Conservation (phyloP, 2,888 invertebrate genomes). For the Folsomia manolachei region DNA sequence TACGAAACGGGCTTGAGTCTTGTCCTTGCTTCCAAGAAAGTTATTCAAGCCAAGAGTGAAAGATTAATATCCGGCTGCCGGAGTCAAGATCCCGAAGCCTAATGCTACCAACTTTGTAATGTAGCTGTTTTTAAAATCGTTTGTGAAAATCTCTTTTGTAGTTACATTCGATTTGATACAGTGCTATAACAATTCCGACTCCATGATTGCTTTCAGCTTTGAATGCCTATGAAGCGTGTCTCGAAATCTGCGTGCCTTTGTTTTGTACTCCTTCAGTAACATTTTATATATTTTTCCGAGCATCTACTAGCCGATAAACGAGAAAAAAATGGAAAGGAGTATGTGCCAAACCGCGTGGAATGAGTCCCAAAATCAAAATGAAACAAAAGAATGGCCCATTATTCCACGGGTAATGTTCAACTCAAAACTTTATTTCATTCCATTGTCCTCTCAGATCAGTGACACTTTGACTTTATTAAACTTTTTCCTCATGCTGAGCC, state of each 20-base stretch:
- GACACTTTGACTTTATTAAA: constrained; percentile 1
- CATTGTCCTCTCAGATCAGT: neutral
- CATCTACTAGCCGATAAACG: neutral
- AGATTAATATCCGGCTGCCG: too few relatives aligned
- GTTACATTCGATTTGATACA: neutral
- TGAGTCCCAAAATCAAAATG: too few relatives aligned
- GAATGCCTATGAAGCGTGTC: too few relatives aligned
- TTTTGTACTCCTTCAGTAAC: too few relatives aligned
- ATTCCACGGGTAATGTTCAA: neutral
- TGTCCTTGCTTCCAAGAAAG: too few relatives aligned
- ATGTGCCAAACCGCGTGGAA: neutral
- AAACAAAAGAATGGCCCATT: constrained; percentile 8
- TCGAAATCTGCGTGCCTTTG: too few relatives aligned
- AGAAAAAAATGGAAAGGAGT: neutral
- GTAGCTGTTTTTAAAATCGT: neutral
- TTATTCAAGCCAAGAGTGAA: too few relatives aligned
- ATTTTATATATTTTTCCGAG: too few relatives aligned
- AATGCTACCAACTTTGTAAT: too few relatives aligned
- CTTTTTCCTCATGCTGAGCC: too few relatives aligned
- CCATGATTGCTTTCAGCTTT: neutral
- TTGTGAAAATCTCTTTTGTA: neutral
- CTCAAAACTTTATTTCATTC: neutral
- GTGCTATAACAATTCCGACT: neutral
- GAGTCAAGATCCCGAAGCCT: too few relatives aligned
- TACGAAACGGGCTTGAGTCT: too few relatives aligned